These are phyloP conservation scores for Cataglyphis rosenhaueri DNA, from an alignment of 2,888 invertebrate species.

Conservation along the genomic window DNA sequence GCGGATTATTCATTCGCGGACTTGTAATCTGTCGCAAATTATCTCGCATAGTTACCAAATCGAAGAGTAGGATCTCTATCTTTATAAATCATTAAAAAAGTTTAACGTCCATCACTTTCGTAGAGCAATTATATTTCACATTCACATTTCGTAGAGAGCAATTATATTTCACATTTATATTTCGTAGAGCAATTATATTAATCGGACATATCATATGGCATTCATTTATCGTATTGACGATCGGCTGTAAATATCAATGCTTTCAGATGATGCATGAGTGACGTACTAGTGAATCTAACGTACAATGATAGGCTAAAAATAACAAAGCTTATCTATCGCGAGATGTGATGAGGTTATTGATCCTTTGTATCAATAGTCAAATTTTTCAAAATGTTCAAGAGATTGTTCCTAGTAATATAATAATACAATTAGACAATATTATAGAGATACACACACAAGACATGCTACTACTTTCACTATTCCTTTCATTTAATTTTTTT, in stretches of 20 bases:
- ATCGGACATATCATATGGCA: not conserved
- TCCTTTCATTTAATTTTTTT: constrained; percentile 26
- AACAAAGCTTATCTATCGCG: constrained; percentile 7
- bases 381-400: constrained; percentile 29
- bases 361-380: constrained; percentile 24
- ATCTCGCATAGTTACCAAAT: not conserved
- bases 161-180: too few relatives aligned
- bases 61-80: not conserved
- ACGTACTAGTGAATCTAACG: not conserved
- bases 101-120: not conserved
- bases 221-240: constrained; percentile 10
- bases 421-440: constrained; percentile 23
- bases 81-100: not conserved
- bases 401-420: constrained; percentile 18
- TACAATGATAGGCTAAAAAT: constrained; percentile 21
- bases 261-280: constrained; percentile 21
- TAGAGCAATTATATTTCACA: too few relatives aligned
- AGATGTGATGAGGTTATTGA: constrained; percentile 17
- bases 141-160: too few relatives aligned
- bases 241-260: constrained; percentile 38
- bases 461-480: constrained; percentile 15
- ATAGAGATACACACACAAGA: constrained; percentile 6
- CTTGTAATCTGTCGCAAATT: constrained; percentile 13
- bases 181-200: not conserved
- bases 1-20: constrained; percentile 60